Base-by-base conservation (phyloP, 2,888 invertebrate species). In the Agriopis marginaria region DNA sequence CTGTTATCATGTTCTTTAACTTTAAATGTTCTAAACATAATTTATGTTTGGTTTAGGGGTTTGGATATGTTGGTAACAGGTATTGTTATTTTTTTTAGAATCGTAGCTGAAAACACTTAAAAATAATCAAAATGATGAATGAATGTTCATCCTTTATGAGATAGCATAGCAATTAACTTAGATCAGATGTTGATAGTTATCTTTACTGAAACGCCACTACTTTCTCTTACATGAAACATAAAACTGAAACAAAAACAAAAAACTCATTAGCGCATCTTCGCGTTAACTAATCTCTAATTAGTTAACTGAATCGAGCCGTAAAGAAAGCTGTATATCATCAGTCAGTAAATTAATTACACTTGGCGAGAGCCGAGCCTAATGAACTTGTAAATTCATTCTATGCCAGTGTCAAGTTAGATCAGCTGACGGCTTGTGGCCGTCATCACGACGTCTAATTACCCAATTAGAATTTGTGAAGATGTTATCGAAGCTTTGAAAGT, bases 281-380 rank as follows among this genome's bases (percentile, higher is more conserved):
- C 45, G 62, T 56, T 60, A 69, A 70, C 68, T 70, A 60, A 75
- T 66, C 72, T 64, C 51, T 71, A 72, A 76, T 74, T 72, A 75
- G 69, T 74, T 70, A 76, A 75, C 72, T 70, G 73, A 74, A 74
- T 72, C 72, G 68, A 66, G 66, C 64, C 71, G 59, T 71, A 72
- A 74, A 75, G 75, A 75, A 73, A 70, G 72, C 63, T 32, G 73
- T 76, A 66, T 63, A 65, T 76, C 75, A 74, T 66, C 62, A 55
- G 63, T 56, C 23, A 61, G 44, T 71, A 63, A 71, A 73, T 77
- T 68, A 75, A 75, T 75, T 71, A 75, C 70, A 50, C 49, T 61
- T 68, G 70, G 68, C 68, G 70, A 71, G 72, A 62, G 65, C 55
- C 49, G 67, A 47, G 66, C 60, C 40, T 69, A 68, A 72, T 68